Percentiles rank a stretch among this genome's conserved stretches.
Evolutionary conservation across 2,888 invertebrate genomes (phyloP).

Genomic region (Drosophila seclusa): DNA sequence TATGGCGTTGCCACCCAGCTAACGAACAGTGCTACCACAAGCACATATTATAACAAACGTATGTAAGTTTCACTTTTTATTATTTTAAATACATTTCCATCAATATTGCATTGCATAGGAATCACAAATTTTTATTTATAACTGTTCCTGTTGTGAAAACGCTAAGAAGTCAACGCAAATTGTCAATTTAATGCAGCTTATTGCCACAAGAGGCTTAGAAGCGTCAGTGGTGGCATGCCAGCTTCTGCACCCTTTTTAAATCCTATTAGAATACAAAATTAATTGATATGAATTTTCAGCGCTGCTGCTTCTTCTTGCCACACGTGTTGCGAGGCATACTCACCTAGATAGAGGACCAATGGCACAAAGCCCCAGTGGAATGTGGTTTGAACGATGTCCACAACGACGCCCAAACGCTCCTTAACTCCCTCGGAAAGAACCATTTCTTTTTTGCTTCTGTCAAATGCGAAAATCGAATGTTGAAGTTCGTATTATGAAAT

Average conservation of each 20-base stretch:
- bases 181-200: conserved; percentile 57
- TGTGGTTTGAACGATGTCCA: conserved; percentile 87
- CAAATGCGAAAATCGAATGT: conserved; percentile 25
- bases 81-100: conserved; percentile 3
- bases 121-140: conserved; percentile 23
- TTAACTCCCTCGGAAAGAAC: conserved; percentile 86
- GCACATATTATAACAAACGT: not conserved
- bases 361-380: conserved; percentile 91
- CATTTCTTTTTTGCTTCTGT: conserved; percentile 57
- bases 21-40: conserved; percentile 21
- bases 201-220: conserved; percentile 84
- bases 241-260: conserved; percentile 89
- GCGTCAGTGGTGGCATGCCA: conserved; percentile 87
- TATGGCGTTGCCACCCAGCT: conserved; percentile 21
- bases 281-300: conserved; percentile 14
- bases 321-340: conserved; percentile 63
- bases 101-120: not conserved
- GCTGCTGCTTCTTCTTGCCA: conserved; percentile 22
- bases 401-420: conserved; percentile 87
- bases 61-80: not conserved
- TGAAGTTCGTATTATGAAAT: conserved; percentile 48
- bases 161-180: conserved; percentile 42
- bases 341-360: conserved; percentile 89
- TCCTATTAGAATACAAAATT: conserved; percentile 85
- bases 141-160: conserved; percentile 23